A percentile compares a stretch with the other conserved stretches of the same genome.
Evolutionary conservation across 2,113 vertebrate species (phyloP).

Genomic region (Callipepla squamata): DNA sequence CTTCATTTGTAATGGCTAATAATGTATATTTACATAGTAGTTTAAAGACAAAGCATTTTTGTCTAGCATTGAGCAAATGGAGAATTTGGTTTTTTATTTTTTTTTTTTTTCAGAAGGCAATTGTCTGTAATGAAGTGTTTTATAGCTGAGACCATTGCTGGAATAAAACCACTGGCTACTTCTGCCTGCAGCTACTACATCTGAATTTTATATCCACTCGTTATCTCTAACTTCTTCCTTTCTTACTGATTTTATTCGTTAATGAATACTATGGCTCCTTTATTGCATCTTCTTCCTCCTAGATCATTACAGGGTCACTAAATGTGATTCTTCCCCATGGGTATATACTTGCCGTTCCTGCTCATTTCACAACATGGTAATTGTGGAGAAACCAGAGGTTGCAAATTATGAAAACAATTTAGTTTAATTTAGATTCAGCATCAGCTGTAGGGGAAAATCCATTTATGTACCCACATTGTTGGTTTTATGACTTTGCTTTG

Average conservation of each 20-base stretch:
- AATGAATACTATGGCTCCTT: constrained; percentile 29
- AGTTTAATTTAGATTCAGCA: constrained; percentile 33
- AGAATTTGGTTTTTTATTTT: background rate
- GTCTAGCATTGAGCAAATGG: background rate
- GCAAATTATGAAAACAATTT: constrained; percentile 38
- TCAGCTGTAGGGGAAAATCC: background rate
- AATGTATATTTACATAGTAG: background rate
- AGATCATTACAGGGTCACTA: constrained; percentile 51
- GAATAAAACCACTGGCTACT: background rate
- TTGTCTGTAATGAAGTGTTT: constrained; percentile 12
- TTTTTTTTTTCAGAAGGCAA: background rate
- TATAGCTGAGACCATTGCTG: background rate
- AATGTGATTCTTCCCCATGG: constrained; percentile 51
- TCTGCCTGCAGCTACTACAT: constrained; percentile 16
- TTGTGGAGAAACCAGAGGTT: constrained; percentile 53
- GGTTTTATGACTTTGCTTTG: background rate
- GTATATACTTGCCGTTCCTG: constrained; percentile 28
- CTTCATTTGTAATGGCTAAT: background rate
- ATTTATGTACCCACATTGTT: background rate
- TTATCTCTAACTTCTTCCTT: constrained; percentile 30
- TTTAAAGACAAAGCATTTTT: background rate
- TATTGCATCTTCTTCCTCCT: constrained; percentile 42
- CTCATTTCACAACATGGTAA: constrained; percentile 45
- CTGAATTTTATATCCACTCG: background rate
- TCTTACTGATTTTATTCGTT: constrained; percentile 28